Evolutionary conservation across 2,888 invertebrate species (phyloP), one percentile per base, ranked within the genome.

Genomic region (Allolobophora icterica): DNA sequence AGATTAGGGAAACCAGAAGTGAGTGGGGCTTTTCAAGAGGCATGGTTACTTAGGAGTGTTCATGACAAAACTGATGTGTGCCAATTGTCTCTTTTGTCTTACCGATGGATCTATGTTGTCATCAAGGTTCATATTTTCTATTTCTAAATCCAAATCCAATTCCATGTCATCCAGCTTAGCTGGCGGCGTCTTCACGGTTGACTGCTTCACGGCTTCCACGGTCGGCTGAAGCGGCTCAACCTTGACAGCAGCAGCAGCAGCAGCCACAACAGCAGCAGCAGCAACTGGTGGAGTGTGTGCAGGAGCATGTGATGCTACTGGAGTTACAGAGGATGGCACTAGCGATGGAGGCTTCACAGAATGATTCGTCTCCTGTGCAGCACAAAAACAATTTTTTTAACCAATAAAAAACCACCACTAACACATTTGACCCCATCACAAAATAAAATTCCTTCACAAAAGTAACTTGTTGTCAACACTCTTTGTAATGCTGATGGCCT

Each of bases 51-150:
- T 45, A 5, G 8, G 45, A 45, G 19, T n/a, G n/a, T n/a, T n/a
- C n/a, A 15, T 5, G 17, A 52, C 52, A 52, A 52, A 13, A 40
- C 40, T 13, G n/a, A 84, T 2, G 19, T 33, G 6, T 2, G 19
- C 33, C 35, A 90, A 34, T 21, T 15, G 71, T 58, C n/a, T 19
- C 19, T 38, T 21, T 4, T 33, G 5, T 42, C 89, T 89, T 45
- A 45, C 52, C 89, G n/a, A 92, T 24, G 97, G 97, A 95, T 97
- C 97, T 93, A 97, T 97, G 94, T 96, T 97, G 92, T 97, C 97
- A 95, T 98, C 98, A 45, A 98, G 96, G 93, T 97, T 97, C 93
- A 98, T 96, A 93, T 97, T 97, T 93, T 98, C 98, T 91, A 98
- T 96, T 95, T 98, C 98, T 90, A 97, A 95, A 94, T 98, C 98